Evolutionary conservation across 2,113 vertebrate species (phyloP).

Genomic region (Pygathrix nemaeus): DNA sequence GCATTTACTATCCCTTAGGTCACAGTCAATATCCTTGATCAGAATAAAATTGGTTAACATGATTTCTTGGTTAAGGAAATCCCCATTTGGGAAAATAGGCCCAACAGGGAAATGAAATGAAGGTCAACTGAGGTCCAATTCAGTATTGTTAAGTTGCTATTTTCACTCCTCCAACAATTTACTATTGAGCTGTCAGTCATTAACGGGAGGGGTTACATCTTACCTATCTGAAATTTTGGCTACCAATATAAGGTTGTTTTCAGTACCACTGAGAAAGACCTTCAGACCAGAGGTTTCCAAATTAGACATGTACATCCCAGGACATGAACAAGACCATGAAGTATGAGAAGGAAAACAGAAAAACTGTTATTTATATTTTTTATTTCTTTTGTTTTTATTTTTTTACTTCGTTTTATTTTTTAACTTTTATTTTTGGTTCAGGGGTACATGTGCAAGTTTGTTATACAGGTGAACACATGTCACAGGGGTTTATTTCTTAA

Average conservation of each 20-base stretch:
- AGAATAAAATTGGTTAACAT: conserved; percentile 10
- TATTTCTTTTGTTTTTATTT: not conserved
- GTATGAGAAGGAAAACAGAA: not conserved
- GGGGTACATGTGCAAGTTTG: no score
- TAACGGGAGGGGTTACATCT: not conserved
- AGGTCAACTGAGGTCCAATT: not conserved
- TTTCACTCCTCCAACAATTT: conserved; percentile 2
- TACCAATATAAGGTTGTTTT: not conserved
- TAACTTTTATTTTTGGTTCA: no score
- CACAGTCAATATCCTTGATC: not conserved
- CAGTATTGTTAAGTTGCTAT: not conserved
- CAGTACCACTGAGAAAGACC: not conserved
- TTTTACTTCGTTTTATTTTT: no score
- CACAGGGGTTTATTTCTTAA: not conserved
- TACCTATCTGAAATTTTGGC: not conserved
- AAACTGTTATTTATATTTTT: not conserved
- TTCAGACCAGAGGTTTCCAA: not conserved
- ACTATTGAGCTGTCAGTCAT: not conserved
- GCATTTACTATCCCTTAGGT: not conserved
- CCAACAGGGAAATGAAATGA: not conserved
- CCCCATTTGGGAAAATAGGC: not conserved
- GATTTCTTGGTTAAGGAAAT: not conserved
- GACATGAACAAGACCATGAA: not conserved
- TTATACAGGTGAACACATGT: no score
- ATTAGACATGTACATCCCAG: not conserved